Evolutionary conservation across 2,113 vertebrate species (phyloP), one percentile per base, ranked within the genome.

Genomic region (Fukomys damarensis): DNA sequence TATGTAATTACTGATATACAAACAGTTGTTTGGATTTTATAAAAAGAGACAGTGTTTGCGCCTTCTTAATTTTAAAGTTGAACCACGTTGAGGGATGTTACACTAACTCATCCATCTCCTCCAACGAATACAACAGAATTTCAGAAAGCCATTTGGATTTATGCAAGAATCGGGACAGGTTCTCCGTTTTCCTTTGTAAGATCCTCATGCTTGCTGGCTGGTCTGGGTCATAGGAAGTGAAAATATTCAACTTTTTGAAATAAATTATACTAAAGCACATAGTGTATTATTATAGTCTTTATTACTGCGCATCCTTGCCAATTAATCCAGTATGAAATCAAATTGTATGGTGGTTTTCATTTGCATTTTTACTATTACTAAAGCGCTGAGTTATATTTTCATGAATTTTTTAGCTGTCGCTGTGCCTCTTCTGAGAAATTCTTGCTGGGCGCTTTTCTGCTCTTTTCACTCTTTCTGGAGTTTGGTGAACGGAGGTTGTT

Each of bases 291-390:
- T 93, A 11, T 32, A 95, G 5, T 87, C 41, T 26, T 76, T 85
- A 54, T 83, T 84, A 72, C 32, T 68, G 5, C n/a, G 54, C 4
- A 63, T 91, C 93, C 54, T 59, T 92, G 26, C 22, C 38, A 81
- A 46, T 14, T 84, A 52, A 49, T n/a, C 65, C 92, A 89, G 93
- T 58, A 58, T 35, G 32, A 94, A 88, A 54, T 91, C 11, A 82
- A 89, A 30, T 54, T 81, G 65, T 46, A 86, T n/a, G 86, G n/a
- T 81, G 35, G 14, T 56, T 96, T 89, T 86, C 88, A 86, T 93
- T 84, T 95, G 12, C 32, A 86, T 92, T 86, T 70, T 89, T 84
- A 77, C 59, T 30, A 35, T 92, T 56, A 26, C 11, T 86, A 92
- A 52, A 86, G 77, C 89, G 26, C 56, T 94, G 59, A 88, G 17